Percentiles rank a stretch among this genome's conserved stretches.
Evolutionary conservation across 2,113 vertebrate genomes (phyloP).

Genomic region (Sterna hirundo): DNA sequence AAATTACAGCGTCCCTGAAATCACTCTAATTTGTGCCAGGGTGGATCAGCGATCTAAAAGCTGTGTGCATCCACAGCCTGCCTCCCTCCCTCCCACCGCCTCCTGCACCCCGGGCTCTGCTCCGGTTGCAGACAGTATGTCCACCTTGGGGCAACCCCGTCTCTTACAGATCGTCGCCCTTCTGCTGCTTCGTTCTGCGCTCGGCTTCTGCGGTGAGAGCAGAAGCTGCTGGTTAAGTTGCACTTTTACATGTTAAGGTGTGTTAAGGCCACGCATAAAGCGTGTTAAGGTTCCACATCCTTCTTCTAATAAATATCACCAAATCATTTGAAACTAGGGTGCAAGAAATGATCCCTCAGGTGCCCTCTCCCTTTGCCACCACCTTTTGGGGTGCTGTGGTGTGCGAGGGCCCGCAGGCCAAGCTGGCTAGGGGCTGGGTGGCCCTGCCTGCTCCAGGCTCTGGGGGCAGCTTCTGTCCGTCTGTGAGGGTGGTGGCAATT

Average conservation of each 20-base stretch:
- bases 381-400: background rate
- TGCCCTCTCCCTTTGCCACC: background rate
- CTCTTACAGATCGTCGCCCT: background rate
- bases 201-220: background rate
- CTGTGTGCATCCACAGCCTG: background rate
- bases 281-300: background rate
- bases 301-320: background rate
- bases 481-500: accelerated
- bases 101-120: background rate
- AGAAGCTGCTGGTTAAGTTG: background rate
- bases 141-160: accelerated
- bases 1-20: background rate
- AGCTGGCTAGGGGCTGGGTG: background rate
- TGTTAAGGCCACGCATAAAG: background rate
- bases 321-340: background rate
- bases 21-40: background rate
- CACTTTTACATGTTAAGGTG: background rate
- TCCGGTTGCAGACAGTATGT: background rate
- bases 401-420: background rate
- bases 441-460: background rate
- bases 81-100: background rate
- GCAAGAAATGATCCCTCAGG: background rate
- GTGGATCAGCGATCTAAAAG: background rate
- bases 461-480: background rate
- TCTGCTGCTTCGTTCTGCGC: background rate